Evolutionary conservation across 2,113 vertebrate genomes (phyloP).

Genomic region (Neolamprologus cancellatus): DNA sequence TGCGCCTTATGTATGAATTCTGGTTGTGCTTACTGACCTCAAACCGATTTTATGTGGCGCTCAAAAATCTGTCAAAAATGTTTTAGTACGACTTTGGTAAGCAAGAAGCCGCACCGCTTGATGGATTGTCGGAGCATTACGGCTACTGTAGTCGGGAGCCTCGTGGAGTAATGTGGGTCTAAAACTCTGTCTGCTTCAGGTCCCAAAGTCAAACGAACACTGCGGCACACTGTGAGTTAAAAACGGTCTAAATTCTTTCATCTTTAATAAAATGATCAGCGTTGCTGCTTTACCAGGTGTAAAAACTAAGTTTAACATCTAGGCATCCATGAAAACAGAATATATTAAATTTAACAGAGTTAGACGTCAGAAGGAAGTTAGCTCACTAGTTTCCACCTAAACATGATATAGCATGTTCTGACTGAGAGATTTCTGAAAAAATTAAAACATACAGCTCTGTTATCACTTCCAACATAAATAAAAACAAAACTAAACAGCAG

Average conservation of each 20-base stretch:
- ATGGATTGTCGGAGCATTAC: background rate
- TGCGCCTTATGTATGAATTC: background rate
- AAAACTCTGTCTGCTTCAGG: accelerated
- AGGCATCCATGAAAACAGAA: background rate
- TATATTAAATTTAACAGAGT: background rate
- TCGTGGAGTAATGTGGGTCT: background rate
- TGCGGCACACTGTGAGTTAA: background rate
- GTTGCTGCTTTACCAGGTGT: background rate
- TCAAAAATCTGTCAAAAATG: background rate
- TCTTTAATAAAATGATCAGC: background rate
- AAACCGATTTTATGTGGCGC: background rate
- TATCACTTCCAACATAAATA: background rate
- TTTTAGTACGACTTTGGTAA: background rate
- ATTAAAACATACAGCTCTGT: accelerated
- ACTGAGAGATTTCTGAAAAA: background rate
- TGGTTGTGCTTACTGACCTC: background rate
- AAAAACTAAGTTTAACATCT: background rate
- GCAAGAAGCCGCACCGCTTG: accelerated
- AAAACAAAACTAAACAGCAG: background rate
- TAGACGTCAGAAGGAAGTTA: background rate
- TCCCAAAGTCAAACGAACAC: background rate
- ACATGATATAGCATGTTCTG: background rate
- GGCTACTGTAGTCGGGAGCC: background rate
- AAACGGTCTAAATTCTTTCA: background rate
- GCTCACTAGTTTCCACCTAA: background rate